phyloP scores from a whole-genome alignment of 2,888 invertebrate species.

The Girardia tigrina region DNA sequence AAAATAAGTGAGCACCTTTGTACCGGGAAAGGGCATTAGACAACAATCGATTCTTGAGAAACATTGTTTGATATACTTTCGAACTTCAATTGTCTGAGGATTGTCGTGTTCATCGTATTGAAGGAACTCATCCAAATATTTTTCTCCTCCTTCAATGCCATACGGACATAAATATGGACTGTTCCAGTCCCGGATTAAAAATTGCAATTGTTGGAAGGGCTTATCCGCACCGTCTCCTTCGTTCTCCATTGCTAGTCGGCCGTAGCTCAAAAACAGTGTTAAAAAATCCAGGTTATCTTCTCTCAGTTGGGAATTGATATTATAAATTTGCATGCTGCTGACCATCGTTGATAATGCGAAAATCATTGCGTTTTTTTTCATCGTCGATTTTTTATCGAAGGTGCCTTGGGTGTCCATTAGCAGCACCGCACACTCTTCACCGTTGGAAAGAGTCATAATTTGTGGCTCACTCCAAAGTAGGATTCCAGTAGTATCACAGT shows the following conservation, averaged over 20 bases:
- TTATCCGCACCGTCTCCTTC: slow-evolving; percentile 68
- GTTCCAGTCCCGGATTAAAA: slow-evolving; percentile 67
- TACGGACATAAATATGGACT: slow-evolving; percentile 82
- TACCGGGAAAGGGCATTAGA: neutral
- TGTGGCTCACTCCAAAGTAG: slow-evolving; percentile 89
- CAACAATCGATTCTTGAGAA: neutral
- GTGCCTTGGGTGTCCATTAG: slow-evolving; percentile 82
- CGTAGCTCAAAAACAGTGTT: slow-evolving; percentile 91
- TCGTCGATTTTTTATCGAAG: slow-evolving; percentile 91
- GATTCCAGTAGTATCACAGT: slow-evolving; percentile 86
- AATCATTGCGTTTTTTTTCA: slow-evolving; percentile 89
- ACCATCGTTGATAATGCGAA: slow-evolving; percentile 96
- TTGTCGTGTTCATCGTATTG: neutral
- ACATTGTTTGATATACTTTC: neutral
- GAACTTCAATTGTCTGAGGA: neutral
- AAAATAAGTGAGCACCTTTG: too few relatives aligned
- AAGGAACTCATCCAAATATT: neutral
- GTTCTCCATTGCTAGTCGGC: slow-evolving; percentile 71
- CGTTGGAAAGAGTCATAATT: slow-evolving; percentile 51
- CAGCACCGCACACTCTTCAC: slow-evolving; percentile 64
- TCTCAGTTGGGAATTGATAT: slow-evolving; percentile 86
- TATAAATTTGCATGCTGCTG: slow-evolving; percentile 77
- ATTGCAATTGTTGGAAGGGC: slow-evolving; percentile 54
- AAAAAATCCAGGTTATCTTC: slow-evolving; percentile 87
- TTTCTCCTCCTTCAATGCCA: slow-evolving; percentile 72